Evolutionary conservation across 2,113 vertebrate species (phyloP).

Genomic region (Orcinus orca): DNA sequence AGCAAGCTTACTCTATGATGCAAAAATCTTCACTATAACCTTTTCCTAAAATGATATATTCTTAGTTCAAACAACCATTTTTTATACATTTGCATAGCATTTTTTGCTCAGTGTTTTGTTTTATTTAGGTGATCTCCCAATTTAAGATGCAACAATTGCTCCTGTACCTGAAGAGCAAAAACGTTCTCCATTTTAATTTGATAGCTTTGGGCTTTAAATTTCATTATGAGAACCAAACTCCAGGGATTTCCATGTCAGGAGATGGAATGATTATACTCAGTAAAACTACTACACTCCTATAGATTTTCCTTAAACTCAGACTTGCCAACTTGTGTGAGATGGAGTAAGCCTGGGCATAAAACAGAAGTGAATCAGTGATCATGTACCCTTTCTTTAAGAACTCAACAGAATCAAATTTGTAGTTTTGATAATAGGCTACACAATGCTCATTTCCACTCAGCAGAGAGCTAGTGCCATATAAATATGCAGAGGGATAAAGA

Average conservation of each 20-base stretch:
- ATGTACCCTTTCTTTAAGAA: not conserved
- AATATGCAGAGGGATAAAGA: not conserved
- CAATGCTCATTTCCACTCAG: not conserved
- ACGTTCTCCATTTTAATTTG: not conserved
- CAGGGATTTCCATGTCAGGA: not conserved
- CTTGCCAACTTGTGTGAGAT: not conserved
- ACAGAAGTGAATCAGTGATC: not conserved
- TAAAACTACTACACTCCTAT: not conserved
- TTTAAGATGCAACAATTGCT: not conserved
- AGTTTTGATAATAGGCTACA: not conserved
- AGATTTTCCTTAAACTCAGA: constrained; percentile 24
- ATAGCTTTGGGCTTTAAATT: not conserved
- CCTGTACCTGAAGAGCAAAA: not conserved
- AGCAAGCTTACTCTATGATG: not conserved
- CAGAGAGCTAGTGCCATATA: not conserved
- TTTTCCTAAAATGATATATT: not conserved
- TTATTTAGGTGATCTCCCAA: not conserved
- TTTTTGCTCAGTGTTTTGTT: not conserved
- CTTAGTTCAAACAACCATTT: not conserved
- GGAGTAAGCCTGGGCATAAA: not conserved
- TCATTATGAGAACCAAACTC: not conserved
- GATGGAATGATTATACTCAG: not conserved
- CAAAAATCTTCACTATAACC: not conserved
- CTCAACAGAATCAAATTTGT: not conserved
- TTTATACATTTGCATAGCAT: not conserved